These are phyloP conservation scores for Tetramorium simillimum DNA, from an alignment of 1,140 invertebrate species.

Conservation along the genomic window DNA sequence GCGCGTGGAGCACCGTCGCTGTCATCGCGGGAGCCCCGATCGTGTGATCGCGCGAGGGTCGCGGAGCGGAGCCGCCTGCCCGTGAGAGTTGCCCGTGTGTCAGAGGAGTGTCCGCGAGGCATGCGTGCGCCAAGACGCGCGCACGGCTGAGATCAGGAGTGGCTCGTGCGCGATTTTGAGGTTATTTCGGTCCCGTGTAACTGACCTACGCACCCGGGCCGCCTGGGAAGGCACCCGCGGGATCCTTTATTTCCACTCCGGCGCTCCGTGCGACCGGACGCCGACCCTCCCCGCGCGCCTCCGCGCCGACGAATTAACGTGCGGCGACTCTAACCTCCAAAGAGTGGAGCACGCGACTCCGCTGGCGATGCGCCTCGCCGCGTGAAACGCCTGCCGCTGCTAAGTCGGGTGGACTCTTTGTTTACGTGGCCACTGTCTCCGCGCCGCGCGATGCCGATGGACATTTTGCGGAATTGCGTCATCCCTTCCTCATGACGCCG, in stretches of 20 bases:
- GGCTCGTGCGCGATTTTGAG: constrained; percentile 76
- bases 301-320: too few relatives aligned
- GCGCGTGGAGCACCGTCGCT: constrained; percentile 9
- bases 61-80: background rate
- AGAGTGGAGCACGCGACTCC: background rate
- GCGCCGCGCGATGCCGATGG: background rate
- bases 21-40: constrained; percentile 37
- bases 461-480: background rate
- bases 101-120: constrained; percentile 50
- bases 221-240: constrained; percentile 20
- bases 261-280: constrained; percentile 61
- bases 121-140: constrained; percentile 62
- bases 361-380: background rate
- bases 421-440: background rate
- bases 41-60: background rate
- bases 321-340: constrained; percentile 27
- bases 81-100: constrained; percentile 30
- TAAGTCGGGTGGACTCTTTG: background rate
- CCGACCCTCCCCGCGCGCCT: too few relatives aligned
- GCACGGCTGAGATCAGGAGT: constrained; percentile 64
- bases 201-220: constrained; percentile 76
- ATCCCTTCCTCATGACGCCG: constrained; percentile 19
- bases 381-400: background rate
- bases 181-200: constrained; percentile 79
- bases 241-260: constrained; percentile 75